Base-by-base conservation (phyloP, 2,797 vertebrate genomes). In the Pseudochromis fuscus region DNA sequence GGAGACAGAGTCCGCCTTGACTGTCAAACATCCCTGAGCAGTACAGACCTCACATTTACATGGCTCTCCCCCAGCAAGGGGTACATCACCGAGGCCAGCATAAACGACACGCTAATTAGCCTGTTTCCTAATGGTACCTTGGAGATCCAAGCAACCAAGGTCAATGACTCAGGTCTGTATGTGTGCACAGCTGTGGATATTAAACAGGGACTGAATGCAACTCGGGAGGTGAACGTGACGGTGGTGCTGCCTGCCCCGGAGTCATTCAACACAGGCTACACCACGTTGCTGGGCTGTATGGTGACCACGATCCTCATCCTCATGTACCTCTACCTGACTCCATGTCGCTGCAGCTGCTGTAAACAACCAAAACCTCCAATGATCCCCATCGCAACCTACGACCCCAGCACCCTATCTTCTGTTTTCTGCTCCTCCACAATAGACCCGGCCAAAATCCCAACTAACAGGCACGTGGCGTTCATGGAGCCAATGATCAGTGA, bases 221-320 rank as follows among this genome's bases (percentile, higher is more conserved):
- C 95, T 0, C 93, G 95, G 0, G 95, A 97, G 81, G 93, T 98
- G 81, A 98, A 98, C 0, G 89, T 99, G 75, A 98, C 95, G 0
- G 94, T 99, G 57, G 72, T 91, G 38, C 91, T 66, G 67, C 84
- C 81, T 0, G 68, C 78, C 0, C 87, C 72, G 0, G 95, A 96
- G 71, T 80, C 94, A 21, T 98, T 99, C 91, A 97, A 93, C 91
- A 98, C 97, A 0, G 96, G 96, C 69, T 95, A 97, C 87, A 99
- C 97, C 0, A 99, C 98, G 0, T 88, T 99, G 75, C 87, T 99
- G 45, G 96, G 96, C 61, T 99, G 97, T 3, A 88, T 89, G 0
- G 95, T 96, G 63, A 97, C 95, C 76, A 90, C 97, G 75, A 71
- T 95, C 52, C 84, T 96, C 3, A 96, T 99, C 77, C 88, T 98